Percentiles rank a stretch among this genome's conserved stretches.
Evolutionary conservation across 2,888 invertebrate genomes (phyloP).

Genomic region (Ornithoptera alexandrae): DNA sequence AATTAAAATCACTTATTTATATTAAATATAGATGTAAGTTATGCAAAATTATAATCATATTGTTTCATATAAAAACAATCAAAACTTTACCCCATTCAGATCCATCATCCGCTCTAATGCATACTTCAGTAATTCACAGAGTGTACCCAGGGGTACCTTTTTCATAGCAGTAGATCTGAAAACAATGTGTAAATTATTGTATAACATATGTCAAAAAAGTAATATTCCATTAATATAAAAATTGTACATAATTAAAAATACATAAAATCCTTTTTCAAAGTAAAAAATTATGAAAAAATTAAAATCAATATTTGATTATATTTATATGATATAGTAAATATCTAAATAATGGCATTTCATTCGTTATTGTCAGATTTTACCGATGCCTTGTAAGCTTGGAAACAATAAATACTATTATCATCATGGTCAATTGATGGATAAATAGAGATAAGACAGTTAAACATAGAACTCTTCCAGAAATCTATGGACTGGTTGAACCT

Average conservation of each 20-base stretch:
- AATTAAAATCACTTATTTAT: too few species aligned
- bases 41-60: neutral
- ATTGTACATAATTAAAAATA: neutral
- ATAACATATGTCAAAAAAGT: neutral
- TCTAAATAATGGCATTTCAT: too few species aligned
- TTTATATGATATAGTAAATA: too few species aligned
- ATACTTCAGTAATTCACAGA: constrained; percentile 88
- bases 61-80: neutral
- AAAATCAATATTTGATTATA: too few species aligned
- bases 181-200: constrained; percentile 31
- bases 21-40: neutral
- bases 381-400: too few species aligned
- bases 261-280: neutral
- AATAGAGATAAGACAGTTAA: too few species aligned
- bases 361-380: too few species aligned
- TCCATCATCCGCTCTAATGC: constrained; percentile 90
- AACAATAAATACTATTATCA: too few species aligned
- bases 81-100: constrained; percentile 84
- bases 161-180: constrained; percentile 85
- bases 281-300: too few species aligned
- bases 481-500: too few species aligned
- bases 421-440: too few species aligned
- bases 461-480: too few species aligned
- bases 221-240: neutral
- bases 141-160: constrained; percentile 85